Evolutionary conservation across 2,797 vertebrate genomes (phyloP).

Genomic region (Kryptolebias ocellatus): DNA sequence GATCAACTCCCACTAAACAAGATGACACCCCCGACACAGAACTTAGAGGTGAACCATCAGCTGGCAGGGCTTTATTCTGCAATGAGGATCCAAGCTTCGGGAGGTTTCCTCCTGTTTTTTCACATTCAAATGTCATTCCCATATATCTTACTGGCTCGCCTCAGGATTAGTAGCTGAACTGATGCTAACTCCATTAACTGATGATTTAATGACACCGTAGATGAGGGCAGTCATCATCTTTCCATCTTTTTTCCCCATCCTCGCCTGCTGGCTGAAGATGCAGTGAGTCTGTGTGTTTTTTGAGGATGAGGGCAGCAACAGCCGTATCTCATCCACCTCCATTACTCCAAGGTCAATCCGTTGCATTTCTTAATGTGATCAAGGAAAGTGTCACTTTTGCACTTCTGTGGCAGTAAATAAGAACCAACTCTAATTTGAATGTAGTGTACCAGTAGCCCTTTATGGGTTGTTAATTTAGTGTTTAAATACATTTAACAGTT

Average conservation of each 20-base stretch:
- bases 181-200: constrained; percentile 79
- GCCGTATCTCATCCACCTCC: constrained; percentile 77
- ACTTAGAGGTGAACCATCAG: constrained; percentile 76
- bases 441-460: constrained; percentile 82
- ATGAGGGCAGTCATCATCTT: constrained; percentile 78
- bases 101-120: constrained; percentile 52
- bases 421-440: constrained; percentile 81
- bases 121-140: constrained; percentile 57
- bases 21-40: constrained; percentile 75
- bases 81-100: constrained; percentile 30
- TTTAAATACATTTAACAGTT: constrained; percentile 85
- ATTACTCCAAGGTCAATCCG: constrained; percentile 79
- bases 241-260: constrained; percentile 59
- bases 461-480: constrained; percentile 84
- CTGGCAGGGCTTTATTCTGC: constrained; percentile 49
- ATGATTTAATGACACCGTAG: constrained; percentile 77
- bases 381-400: constrained; percentile 84
- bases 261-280: constrained; percentile 67
- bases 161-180: constrained; percentile 64
- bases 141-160: constrained; percentile 67
- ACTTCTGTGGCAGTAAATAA: constrained; percentile 83
- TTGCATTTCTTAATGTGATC: constrained; percentile 82
- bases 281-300: constrained; percentile 70
- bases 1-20: constrained; percentile 85
- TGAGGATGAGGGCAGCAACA: constrained; percentile 70